Conservation (phyloP, 2,113 vertebrate genomes). For the Turnix velox region DNA sequence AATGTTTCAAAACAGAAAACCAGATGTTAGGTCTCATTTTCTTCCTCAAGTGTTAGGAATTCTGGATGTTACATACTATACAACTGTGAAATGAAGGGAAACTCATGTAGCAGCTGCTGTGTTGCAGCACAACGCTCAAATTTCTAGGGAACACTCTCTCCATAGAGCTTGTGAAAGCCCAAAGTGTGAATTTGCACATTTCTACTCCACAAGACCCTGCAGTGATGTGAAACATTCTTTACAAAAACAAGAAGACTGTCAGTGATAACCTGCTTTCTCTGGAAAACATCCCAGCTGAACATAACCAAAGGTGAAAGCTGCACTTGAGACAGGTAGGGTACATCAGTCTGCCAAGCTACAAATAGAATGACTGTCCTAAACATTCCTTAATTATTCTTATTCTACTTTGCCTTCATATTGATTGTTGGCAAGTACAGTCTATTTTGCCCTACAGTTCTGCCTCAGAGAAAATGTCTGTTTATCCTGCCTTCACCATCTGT, state of each 20-base stretch:
- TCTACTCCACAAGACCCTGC: neutral
- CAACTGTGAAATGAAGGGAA: neutral
- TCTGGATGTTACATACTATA: neutral
- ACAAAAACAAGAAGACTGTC: neutral
- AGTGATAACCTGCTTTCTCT: neutral
- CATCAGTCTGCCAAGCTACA: neutral
- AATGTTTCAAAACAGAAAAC: neutral
- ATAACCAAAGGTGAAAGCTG: neutral
- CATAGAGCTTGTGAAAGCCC: neutral
- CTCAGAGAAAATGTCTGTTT: neutral
- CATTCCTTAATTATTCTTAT: neutral
- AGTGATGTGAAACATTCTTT: neutral
- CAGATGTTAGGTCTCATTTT: neutral
- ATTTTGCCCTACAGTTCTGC: neutral
- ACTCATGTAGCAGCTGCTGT: neutral
- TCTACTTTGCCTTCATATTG: neutral
- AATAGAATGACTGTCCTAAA: neutral
- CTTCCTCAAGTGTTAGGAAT: neutral
- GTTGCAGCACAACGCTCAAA: neutral
- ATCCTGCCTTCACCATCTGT: neutral
- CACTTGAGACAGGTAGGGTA: neutral
- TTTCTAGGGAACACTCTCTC: neutral
- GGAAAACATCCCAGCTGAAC: neutral
- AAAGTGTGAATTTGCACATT: slow-evolving; percentile 2
- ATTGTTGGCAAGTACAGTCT: neutral